Base-by-base conservation (phyloP, 2,797 vertebrate species). In the Atherinosoma microstoma region DNA sequence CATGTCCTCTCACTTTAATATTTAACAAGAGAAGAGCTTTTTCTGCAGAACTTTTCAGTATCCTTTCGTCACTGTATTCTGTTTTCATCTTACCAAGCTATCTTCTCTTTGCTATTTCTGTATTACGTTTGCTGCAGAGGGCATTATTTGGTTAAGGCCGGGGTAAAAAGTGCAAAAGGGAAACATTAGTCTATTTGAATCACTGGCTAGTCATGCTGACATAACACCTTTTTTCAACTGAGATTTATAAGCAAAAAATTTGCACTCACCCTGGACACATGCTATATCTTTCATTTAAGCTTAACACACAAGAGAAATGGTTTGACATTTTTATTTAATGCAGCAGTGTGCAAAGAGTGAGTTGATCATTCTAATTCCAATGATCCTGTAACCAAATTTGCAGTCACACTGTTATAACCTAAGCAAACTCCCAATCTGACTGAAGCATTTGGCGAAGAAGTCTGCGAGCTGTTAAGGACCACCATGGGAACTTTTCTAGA, bases 401-500 rank as follows among this genome's bases (percentile, higher is more conserved):
- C 76, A 75, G 58, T 80, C 71, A 64, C 77, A 81, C 40, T 75
- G 76, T 75, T 73, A 78, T 32, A 66, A 71, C 76, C 58, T 47
- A 54, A 76, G 72, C 56, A 73, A 84, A 70, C 71, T 83, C 77
- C 69, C 60, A 73, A 61, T 86, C 76, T 67, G 71, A 84, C 81
- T 54, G 74, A 86, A 75, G 72, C 84, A 74, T 82, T 85, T 83
- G 78, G 74, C 75, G 76, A 67, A 69, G 82, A 70, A 49, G 60
- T 72, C 80, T 85, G 90, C 83, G 82, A 88, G 88, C 84, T 58
- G 84, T 91, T 84, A 91, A 93, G 95, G 89, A 95, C 94, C 95
- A 95, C 94, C 94, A 95, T 96, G 96, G 96, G 96, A 97, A 97
- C 94, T 91, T 91, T 24, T 91, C 70, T 65, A 88, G 88, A 92